A percentile compares a stretch with the other conserved stretches of the same genome.
These are phyloP conservation scores for Coregonus ussuriensis DNA, from an alignment of 2,797 vertebrate species.

Conservation along the genomic window DNA sequence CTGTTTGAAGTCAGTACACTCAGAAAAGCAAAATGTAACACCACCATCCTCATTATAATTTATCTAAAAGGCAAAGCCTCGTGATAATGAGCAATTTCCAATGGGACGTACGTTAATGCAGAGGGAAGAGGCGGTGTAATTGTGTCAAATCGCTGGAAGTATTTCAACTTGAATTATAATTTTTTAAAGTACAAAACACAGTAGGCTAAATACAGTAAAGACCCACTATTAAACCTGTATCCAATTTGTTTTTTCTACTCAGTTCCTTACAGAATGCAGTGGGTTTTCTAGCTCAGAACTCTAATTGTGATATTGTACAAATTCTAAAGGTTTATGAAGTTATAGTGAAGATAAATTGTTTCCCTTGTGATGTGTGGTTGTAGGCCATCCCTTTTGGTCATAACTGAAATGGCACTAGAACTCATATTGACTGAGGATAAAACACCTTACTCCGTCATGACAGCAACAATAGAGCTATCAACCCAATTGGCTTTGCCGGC, in stretches of 20 bases:
- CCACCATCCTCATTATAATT: constrained; percentile 77
- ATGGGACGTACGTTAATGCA: constrained; percentile 61
- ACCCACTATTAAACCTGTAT: background rate
- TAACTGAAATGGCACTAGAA: background rate
- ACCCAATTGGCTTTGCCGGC: constrained; percentile 64
- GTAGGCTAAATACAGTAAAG: background rate
- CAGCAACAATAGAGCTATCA: constrained; percentile 76
- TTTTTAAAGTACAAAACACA: background rate
- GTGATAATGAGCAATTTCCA: constrained; percentile 76
- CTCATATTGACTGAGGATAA: background rate
- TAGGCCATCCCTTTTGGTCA: constrained; percentile 13
- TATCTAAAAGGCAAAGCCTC: constrained; percentile 73
- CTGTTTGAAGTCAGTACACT: constrained; percentile 63
- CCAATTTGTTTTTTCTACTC: too few relatives aligned
- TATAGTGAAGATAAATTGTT: background rate
- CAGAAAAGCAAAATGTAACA: constrained; percentile 72
- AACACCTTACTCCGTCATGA: constrained; percentile 70
- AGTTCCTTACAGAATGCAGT: background rate
- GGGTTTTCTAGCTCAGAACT: background rate
- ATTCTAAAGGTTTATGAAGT: background rate
- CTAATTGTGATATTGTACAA: background rate
- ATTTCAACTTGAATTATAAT: constrained; percentile 69
- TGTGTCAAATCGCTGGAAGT: constrained; percentile 78
- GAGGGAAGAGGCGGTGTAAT: constrained; percentile 68
- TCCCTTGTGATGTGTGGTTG: background rate